Evolutionary conservation across 2,888 invertebrate species (phyloP), one percentile per base, ranked within the genome.

Genomic region (Deilephila porcellus): DNA sequence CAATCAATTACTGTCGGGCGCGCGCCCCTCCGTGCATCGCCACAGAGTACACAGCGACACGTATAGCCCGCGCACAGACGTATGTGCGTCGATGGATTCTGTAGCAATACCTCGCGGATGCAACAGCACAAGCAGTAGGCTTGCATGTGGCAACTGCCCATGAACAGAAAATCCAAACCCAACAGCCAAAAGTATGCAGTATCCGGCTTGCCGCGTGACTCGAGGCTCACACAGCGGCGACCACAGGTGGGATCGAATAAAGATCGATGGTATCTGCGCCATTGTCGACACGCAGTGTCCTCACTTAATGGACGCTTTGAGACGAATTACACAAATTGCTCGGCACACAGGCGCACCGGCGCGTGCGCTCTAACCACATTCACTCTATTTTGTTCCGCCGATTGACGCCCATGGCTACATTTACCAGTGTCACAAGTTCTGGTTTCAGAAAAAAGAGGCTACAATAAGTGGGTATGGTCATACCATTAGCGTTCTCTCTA

Each of bases 1-100:
- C 85, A 77, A 83, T 86, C 86, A 81, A 83, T 83, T 80, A 83
- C 82, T 81, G 84, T 81, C 79, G 71, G 70, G 70, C 73, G 75
- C 75, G 71, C 71, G 76, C 67, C 71, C 60, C 64, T 76, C 45
- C 17, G 25, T 20, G 19, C 56, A 11, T 11, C 14, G 11, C 19
- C 56, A 6, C 56, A 17, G 6, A 17, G 5, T 14, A n/a, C 19
- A 19, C 56, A 17, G 45, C 53, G 1, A 19, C 53, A 11, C 34
- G 11, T 64, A 37, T 34, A 34, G 34, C n/a, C 63, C n/a, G 7
- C 19, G 19, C 34, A 19, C 19, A 37, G 34, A 34, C 25, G 0
- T 25, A 0, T 63, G n/a, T 6, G 34, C 19, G 5, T 6, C 63
- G 8, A 34, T 63, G n/a, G 1, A 6, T 34, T 19, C 60, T n/a